Conservation (phyloP, 2,113 vertebrate species). For the Brachirus orientalis region DNA sequence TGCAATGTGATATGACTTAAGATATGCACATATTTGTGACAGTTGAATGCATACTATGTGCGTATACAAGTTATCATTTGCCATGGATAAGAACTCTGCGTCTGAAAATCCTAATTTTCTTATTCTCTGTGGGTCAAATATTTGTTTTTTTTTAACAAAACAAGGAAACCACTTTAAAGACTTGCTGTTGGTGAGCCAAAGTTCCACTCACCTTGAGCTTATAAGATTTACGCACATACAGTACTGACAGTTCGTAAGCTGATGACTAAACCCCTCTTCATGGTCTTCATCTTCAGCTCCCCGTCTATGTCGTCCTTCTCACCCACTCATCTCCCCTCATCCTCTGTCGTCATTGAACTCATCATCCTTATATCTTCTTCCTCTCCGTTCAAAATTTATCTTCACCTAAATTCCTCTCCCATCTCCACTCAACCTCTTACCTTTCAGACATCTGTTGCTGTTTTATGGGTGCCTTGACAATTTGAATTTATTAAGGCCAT, state of each 20-base stretch:
- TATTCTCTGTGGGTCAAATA: too few species aligned
- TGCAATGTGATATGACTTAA: too few species aligned
- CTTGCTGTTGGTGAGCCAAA: neutral
- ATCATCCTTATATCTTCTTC: neutral
- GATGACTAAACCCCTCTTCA: neutral
- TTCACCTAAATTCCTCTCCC: constrained; percentile 10
- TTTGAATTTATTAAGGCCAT: constrained; percentile 28
- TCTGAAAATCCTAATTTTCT: too few species aligned
- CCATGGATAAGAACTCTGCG: too few species aligned
- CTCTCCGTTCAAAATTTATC: constrained; percentile 1
- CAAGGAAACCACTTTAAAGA: neutral
- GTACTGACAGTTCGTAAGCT: neutral
- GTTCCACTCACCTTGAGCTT: neutral
- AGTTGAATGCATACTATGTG: too few species aligned
- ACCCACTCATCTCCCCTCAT: neutral
- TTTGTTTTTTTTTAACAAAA: too few species aligned
- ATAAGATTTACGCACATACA: neutral
- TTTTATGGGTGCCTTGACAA: constrained; percentile 7
- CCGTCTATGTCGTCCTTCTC: neutral
- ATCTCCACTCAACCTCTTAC: neutral
- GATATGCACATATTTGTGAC: too few species aligned
- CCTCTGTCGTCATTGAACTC: constrained; percentile 2
- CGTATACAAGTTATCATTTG: too few species aligned
- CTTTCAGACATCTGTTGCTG: constrained; percentile 31
- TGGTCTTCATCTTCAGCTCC: neutral